phyloP scores from a whole-genome alignment of 2,113 vertebrate genomes.

The Pao palembangensis region DNA sequence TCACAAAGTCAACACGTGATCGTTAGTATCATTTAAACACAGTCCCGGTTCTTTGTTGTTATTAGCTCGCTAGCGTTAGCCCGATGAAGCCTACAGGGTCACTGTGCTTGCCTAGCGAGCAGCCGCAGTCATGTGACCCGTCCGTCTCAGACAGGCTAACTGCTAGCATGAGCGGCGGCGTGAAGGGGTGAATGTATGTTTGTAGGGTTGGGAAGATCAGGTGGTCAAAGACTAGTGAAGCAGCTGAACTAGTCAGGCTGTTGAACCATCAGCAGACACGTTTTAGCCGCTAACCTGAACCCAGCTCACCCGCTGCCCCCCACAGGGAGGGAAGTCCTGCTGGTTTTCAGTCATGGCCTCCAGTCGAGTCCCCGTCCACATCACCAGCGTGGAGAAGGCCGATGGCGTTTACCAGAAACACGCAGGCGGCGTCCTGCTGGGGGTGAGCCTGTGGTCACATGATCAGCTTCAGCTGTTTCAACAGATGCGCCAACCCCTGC shows the following conservation, averaged over 20 bases:
- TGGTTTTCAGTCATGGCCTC: slow-evolving; percentile 91
- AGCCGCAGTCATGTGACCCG: too few species aligned
- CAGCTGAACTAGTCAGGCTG: not conserved
- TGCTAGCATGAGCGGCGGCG: too few species aligned
- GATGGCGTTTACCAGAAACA: slow-evolving; percentile 82
- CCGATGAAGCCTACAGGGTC: too few species aligned
- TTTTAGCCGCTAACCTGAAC: not conserved
- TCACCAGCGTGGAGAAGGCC: slow-evolving; percentile 79
- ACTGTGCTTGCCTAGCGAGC: too few species aligned
- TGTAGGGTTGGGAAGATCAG: too few species aligned
- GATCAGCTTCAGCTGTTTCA: not conserved
- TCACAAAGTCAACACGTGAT: not conserved
- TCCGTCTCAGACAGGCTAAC: too few species aligned
- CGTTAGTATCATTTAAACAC: too few species aligned
- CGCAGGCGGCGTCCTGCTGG: slow-evolving; percentile 74
- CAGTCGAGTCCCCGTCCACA: slow-evolving; percentile 75
- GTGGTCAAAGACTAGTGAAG: too few species aligned
- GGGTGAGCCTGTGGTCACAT: slow-evolving; percentile 68
- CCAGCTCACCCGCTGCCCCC: not conserved
- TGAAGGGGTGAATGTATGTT: too few species aligned
- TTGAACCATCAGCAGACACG: too few species aligned
- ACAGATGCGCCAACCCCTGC: not conserved
- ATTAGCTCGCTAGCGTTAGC: not conserved
- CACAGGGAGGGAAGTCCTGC: slow-evolving; percentile 79
- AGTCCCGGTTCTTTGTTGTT: too few species aligned